Percentiles rank a stretch among this genome's conserved stretches.
These are phyloP conservation scores for Syrmaticus mikado DNA, from an alignment of 2,113 vertebrate species.

Conservation along the genomic window DNA sequence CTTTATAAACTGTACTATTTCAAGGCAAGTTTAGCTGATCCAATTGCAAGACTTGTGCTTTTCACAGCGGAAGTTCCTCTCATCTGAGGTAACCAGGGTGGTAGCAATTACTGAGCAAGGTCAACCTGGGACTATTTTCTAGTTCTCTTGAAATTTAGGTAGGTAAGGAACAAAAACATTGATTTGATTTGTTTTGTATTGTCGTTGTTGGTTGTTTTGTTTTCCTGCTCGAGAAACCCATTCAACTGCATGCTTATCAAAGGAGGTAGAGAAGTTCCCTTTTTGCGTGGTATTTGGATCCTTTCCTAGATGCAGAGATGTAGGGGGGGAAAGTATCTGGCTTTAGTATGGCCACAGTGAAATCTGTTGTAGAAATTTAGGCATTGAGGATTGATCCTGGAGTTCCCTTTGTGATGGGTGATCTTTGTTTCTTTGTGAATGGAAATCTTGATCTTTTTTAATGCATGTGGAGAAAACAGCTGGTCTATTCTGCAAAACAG, in stretches of 20 bases:
- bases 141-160: neutral
- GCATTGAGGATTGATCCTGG: neutral
- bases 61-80: neutral
- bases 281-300: neutral
- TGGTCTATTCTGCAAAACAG: neutral
- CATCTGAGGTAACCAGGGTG: neutral
- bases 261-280: neutral
- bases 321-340: neutral
- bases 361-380: neutral
- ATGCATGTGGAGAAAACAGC: neutral
- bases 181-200: neutral
- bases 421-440: neutral
- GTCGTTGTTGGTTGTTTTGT: neutral
- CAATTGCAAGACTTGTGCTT: neutral
- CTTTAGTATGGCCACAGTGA: neutral
- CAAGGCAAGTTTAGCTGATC: neutral
- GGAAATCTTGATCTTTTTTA: neutral
- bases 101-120: neutral
- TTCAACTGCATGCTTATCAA: neutral
- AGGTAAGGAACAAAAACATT: neutral
- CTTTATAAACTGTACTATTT: neutral
- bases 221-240: neutral
- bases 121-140: neutral
- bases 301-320: neutral
- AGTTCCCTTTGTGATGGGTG: neutral